Base-by-base conservation (phyloP, 2,113 vertebrate species). In the Notothenia coriiceps region DNA sequence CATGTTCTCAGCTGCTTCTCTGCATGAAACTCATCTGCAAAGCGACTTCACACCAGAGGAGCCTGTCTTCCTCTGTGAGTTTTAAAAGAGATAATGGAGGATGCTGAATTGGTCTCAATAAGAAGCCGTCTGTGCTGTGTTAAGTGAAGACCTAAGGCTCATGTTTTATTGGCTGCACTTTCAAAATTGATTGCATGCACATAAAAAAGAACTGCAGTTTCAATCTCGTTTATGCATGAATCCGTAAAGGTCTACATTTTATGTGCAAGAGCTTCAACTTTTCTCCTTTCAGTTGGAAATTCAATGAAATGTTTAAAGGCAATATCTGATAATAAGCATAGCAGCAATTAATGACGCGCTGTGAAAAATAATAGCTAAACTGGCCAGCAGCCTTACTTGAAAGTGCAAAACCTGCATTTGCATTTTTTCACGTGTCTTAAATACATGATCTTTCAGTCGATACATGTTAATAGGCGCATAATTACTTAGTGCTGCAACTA, bases 1-100 rank as follows among this genome's bases (percentile, higher is more conserved):
- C 43, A 52, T 63, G 51, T 74, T 14, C 69, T 83, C 74, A 17
- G 75, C 57, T 60, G 76, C 66, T 15, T 46, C 76, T 59, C 65
- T 11, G 77, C 47, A 46, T 63, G 77, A 77, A 72, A 63, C 72
- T 25, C 54, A 10, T 35, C 51, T 20, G n/a, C 40, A 10, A 70
- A 60, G 12, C 71, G 64, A 70, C 57, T 64, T 63, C 55, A 63
- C 20, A 64, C 33, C 67, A 8, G 63, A 74, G 40, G 18, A 49
- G 59, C 62, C 57, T 0, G 6, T 70, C 77, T 59, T 73, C 62
- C 63, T 62, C 29, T 33, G 69, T 11, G 69, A 40, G n/a, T 2
- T 52, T 52, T n/a, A 50, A 69, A 22, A 12, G 12, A 51, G 12
- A 57, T 10, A 10, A 33, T 10, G 51, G 46, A 56, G 54, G 43